Evolutionary conservation across 2,113 vertebrate genomes (phyloP), one percentile per base, ranked within the genome.

Genomic region (Perca flavescens): DNA sequence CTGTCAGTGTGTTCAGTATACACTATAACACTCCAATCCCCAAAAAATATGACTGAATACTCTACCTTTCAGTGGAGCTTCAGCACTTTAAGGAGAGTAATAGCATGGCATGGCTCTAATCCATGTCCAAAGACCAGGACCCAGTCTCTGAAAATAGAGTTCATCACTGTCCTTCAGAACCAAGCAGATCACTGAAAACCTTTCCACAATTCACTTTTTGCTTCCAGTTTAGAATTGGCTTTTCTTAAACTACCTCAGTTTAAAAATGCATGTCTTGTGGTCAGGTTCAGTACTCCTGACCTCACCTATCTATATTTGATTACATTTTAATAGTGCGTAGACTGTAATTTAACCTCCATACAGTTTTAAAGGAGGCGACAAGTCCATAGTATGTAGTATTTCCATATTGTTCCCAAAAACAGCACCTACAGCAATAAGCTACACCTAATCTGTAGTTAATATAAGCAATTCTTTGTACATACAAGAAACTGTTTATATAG

Each of bases 231-330:
- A 6, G 19, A 25, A 34, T n/a, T 13, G 8, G 5, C 6, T 61
- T 34, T 56, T 14, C 13, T 47, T 12, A 61, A 62, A 40, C 9
- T 8, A 36, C n/a, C 25, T 3, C 22, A 17, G 6, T 46, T 66
- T 79, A 67, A 58, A 78, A 68, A 77, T 36, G 6, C 22, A 83
- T 16, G 25, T 31, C 25, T 52, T 57, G 13, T 61, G 6, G 17
- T 53, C 31, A 64, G 52, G 63, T 70, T 71, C 46, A 47, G 21
- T 13, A 15, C 47, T 69, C 21, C 12, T 76, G 31, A 87, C 43
- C 64, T 34, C 46, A 69, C 25, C 4, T 13, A 17, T 80, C 5
- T 11, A 74, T 83, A 73, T 85, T 80, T 79, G 9, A 75, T 60
- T 11, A 58, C n/a, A 72, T 74, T 75, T 84, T n/a, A 50, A 78